These are phyloP conservation scores for Plebejus melissa DNA, from an alignment of 2,888 invertebrate species.

Conservation along the genomic window DNA sequence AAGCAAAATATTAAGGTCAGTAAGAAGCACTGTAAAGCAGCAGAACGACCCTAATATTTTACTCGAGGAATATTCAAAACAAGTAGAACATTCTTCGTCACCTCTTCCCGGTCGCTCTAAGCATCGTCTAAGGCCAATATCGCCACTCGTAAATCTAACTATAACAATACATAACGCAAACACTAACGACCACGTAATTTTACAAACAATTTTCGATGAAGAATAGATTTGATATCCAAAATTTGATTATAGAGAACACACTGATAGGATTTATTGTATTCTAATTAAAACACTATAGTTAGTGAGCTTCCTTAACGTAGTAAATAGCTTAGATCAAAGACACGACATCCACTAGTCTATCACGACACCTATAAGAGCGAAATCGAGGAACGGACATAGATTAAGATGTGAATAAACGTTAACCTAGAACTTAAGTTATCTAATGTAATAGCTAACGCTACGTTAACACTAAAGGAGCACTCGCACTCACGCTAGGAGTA, in stretches of 20 bases:
- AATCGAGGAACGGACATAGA: conserved; percentile 76
- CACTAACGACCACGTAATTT: conserved; percentile 28
- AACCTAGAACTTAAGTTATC: conserved; percentile 59
- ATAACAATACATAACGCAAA: conserved; percentile 38
- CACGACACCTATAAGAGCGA: conserved; percentile 77
- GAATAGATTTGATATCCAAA: conserved; percentile 45
- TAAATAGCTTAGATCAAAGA: conserved; percentile 55
- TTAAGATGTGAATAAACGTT: conserved; percentile 56
- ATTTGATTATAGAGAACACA: conserved; percentile 57
- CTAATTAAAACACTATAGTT: conserved; percentile 50
- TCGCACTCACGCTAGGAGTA: conserved; percentile 33
- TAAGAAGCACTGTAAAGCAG: background rate
- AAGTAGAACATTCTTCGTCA: conserved; percentile 24
- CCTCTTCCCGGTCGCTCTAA: conserved; percentile 21
- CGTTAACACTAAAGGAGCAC: conserved; percentile 43
- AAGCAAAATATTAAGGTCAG: background rate
- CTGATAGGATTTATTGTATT: conserved; percentile 44
- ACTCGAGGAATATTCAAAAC: conserved; percentile 20
- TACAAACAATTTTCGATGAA: conserved; percentile 40
- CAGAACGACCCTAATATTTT: background rate
- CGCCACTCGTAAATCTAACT: conserved; percentile 29
- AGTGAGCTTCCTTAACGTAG: conserved; percentile 66
- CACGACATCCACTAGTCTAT: conserved; percentile 75
- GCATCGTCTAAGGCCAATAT: conserved; percentile 27
- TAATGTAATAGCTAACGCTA: conserved; percentile 52